Evolutionary conservation across 2,113 vertebrate species (phyloP).

Genomic region (Symphodus melops): DNA sequence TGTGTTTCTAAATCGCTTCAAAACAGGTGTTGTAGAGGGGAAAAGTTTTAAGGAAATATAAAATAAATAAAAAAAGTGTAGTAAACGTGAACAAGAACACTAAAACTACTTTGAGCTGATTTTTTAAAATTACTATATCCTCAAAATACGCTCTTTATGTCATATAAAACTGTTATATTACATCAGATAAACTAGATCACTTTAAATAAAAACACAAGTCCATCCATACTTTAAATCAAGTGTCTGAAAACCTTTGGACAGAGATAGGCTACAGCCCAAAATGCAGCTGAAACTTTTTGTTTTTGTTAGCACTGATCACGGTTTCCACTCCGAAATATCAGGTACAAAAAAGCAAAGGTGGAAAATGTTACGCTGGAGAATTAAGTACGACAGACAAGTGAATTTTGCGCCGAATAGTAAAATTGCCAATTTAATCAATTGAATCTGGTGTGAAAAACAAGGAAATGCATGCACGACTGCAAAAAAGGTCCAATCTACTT

Average conservation of each 20-base stretch:
- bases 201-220: too few relatives aligned
- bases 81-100: background rate
- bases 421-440: background rate
- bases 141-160: too few relatives aligned
- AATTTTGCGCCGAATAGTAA: background rate
- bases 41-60: too few relatives aligned
- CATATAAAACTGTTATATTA: too few relatives aligned
- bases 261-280: background rate
- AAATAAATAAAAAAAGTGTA: too few relatives aligned
- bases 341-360: conserved; percentile 5
- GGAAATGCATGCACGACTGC: background rate
- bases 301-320: background rate
- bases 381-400: background rate
- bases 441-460: background rate
- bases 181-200: too few relatives aligned
- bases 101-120: background rate
- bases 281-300: background rate
- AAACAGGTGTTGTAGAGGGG: conserved; percentile 9
- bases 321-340: conserved; percentile 16
- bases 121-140: too few relatives aligned
- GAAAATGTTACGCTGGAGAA: background rate
- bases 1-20: conserved; percentile 5
- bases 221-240: too few relatives aligned
- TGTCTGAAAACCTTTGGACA: too few relatives aligned
- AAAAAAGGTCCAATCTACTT: background rate